Evolutionary conservation across 37 sponge, comb jelly and placozoan genomes (phyloP).

Genomic region (Cliona cf. orientalis): DNA sequence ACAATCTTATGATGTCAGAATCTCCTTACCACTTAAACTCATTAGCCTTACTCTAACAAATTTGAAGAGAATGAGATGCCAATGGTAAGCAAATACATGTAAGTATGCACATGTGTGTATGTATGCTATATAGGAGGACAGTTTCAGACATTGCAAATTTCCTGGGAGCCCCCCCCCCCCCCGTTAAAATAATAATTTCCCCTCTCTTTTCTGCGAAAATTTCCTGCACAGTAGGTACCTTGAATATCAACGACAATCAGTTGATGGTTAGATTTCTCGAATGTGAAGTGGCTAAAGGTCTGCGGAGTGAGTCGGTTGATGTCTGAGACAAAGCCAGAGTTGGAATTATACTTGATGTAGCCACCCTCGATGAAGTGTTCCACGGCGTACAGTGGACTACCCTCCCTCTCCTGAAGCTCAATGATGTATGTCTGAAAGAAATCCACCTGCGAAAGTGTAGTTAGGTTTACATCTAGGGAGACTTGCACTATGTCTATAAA

Average conservation of each 20-base stretch:
- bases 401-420: conserved; percentile 71
- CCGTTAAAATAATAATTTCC: not conserved
- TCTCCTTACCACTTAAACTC: no score
- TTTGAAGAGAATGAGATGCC: no score
- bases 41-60: no score
- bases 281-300: conserved; percentile 95
- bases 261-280: conserved; percentile 82
- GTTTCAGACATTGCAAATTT: no score
- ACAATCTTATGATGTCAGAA: no score
- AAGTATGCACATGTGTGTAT: no score
- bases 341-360: conserved; percentile 95
- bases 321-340: conserved; percentile 86
- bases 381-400: conserved; percentile 72
- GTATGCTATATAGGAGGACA: no score
- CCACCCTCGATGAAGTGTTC: conserved; percentile 90
- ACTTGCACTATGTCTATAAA: no score
- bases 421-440: conserved; percentile 90
- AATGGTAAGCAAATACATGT: no score
- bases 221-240: conserved; percentile 65
- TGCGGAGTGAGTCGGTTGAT: conserved; percentile 85
- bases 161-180: not conserved
- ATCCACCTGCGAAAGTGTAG: no score
- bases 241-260: conserved; percentile 95
- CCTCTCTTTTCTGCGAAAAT: not conserved
- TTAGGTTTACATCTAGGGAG: no score